Percentiles rank a stretch among this genome's conserved stretches.
phyloP scores from a whole-genome alignment of 2,888 invertebrate genomes.

The Amphipyra berbera region DNA sequence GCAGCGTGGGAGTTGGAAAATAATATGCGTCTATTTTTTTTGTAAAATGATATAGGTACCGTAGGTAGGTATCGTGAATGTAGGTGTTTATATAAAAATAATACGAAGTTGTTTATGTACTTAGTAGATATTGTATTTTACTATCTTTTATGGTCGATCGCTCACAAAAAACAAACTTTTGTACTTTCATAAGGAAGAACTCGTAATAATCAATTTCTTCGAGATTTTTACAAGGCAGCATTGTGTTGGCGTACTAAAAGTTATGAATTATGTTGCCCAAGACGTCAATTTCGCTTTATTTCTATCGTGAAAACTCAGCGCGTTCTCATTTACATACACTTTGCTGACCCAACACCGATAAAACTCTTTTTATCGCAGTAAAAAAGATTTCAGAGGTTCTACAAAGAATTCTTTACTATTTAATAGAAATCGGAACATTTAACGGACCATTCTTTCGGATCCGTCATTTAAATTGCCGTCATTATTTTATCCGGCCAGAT shows the following conservation, averaged over 20 bases:
- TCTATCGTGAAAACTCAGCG: conserved; percentile 74
- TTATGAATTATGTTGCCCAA: conserved; percentile 71
- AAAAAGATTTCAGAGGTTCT: conserved; percentile 81
- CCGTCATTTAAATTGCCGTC: conserved; percentile 62
- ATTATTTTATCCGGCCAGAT: conserved; percentile 60
- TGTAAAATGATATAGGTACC: no score
- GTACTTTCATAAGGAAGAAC: conserved; percentile 4
- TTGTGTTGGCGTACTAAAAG: conserved; percentile 53
- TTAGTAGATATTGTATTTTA: no score
- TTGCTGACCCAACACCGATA: conserved; percentile 86
- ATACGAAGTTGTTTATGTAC: no score
- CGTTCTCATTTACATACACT: conserved; percentile 86
- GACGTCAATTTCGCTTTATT: conserved; percentile 79
- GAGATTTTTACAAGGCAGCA: conserved; percentile 36
- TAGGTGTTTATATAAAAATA: no score
- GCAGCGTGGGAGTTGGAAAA: conserved; percentile 6
- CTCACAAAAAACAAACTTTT: not conserved
- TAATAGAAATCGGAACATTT: conserved; percentile 71
- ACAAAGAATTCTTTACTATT: conserved; percentile 75
- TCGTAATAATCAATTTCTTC: conserved; percentile 34
- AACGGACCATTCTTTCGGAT: conserved; percentile 56
- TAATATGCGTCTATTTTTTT: not conserved
- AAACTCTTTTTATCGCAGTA: conserved; percentile 84
- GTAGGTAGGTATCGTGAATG: no score
- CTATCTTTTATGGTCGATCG: not conserved